Evolutionary conservation across 2,113 vertebrate genomes (phyloP).

Genomic region (Petromus typicus): DNA sequence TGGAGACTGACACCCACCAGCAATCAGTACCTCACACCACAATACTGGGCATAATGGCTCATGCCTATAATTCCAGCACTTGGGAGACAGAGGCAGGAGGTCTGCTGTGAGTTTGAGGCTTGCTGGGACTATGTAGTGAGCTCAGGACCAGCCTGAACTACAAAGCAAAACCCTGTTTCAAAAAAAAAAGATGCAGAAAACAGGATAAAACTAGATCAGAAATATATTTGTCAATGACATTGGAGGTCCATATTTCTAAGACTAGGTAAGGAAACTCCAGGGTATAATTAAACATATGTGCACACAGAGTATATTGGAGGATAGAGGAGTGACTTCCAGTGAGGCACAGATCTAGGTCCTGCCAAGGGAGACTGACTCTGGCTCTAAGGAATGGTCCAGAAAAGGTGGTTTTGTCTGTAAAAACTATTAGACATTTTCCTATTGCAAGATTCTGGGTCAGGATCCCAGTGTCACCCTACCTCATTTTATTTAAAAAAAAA

Average conservation of each 20-base stretch:
- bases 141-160: no score
- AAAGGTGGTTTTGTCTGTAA: neutral
- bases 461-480: neutral
- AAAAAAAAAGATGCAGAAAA: neutral
- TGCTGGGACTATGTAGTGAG: no score
- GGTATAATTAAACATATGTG: neutral
- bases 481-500: constrained; percentile 23
- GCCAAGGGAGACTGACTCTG: neutral
- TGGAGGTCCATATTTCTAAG: neutral
- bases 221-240: neutral
- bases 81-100: no score
- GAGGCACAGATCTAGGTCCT: neutral
- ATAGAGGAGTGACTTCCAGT: neutral
- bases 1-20: no score
- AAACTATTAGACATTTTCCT: neutral
- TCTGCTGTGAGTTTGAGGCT: no score
- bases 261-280: neutral
- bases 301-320: neutral
- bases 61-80: no score
- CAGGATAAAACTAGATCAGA: neutral
- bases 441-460: neutral
- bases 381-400: no score
- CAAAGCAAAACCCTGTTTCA: no score
- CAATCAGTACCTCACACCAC: no score
- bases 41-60: no score